phyloP scores from a whole-genome alignment of 2,797 vertebrate genomes.

The Leptatherina wallacei region DNA sequence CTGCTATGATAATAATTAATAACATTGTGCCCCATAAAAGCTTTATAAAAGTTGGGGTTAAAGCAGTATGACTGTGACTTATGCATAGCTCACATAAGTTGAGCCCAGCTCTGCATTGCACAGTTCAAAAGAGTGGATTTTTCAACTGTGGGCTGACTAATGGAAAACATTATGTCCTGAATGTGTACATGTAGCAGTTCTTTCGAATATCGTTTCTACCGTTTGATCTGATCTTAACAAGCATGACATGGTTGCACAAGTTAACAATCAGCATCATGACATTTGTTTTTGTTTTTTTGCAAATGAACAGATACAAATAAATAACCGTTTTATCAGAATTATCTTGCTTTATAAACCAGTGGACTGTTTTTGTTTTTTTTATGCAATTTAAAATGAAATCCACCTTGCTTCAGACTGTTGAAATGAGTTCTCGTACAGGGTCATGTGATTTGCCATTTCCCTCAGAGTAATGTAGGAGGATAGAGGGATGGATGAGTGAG shows the following conservation, averaged over 20 bases:
- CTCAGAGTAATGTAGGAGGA: constrained; percentile 24
- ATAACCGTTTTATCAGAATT: not conserved
- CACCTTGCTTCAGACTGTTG: constrained; percentile 20
- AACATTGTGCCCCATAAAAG: constrained; percentile 1
- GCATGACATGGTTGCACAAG: too few relatives aligned
- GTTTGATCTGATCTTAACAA: too few relatives aligned
- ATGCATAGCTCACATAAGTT: not conserved
- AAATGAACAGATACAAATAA: too few relatives aligned
- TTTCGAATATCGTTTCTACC: too few relatives aligned
- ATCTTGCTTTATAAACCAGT: not conserved
- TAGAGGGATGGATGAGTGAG: constrained; percentile 23
- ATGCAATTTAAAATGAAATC: not conserved
- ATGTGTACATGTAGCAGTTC: too few relatives aligned
- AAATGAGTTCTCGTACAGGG: constrained; percentile 22
- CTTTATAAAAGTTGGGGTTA: not conserved
- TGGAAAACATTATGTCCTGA: not conserved
- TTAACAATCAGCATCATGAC: too few relatives aligned
- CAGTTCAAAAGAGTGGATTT: not conserved
- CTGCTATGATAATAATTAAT: constrained; percentile 26
- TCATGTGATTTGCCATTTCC: constrained; percentile 35
- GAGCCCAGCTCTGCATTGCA: not conserved
- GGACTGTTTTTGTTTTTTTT: too few relatives aligned
- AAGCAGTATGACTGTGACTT: not conserved
- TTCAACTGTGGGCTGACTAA: not conserved
- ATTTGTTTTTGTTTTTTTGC: too few relatives aligned